A percentile compares a stretch with the other conserved stretches of the same genome.
phyloP scores from a whole-genome alignment of 2,888 invertebrate genomes.

The Tridacna crocea region DNA sequence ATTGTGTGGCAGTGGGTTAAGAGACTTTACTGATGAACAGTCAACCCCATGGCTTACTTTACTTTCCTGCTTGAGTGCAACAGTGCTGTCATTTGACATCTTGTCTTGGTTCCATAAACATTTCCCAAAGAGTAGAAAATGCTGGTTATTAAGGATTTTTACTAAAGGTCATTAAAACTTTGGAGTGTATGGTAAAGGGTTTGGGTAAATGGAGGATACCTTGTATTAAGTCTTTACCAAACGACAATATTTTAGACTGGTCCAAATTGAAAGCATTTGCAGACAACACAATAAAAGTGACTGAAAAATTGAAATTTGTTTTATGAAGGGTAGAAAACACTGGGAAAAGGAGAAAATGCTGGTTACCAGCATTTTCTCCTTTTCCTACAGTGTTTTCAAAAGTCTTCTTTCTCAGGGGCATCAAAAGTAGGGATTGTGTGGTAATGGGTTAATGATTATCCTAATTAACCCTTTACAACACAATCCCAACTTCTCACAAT shows the following conservation, averaged over 20 bases:
- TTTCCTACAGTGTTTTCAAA: not conserved
- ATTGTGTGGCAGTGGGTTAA: too few relatives aligned
- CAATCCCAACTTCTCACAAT: too few relatives aligned
- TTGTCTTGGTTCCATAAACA: not conserved
- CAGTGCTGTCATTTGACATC: too few relatives aligned
- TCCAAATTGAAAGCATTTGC: not conserved
- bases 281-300: not conserved
- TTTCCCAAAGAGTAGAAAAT: not conserved
- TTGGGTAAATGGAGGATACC: too few relatives aligned
- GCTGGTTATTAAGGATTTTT: not conserved
- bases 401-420: too few relatives aligned
- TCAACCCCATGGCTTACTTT: too few relatives aligned
- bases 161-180: not conserved
- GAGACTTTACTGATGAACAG: too few relatives aligned
- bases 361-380: constrained; percentile 3
- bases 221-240: not conserved
- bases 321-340: not conserved
- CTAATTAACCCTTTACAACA: too few relatives aligned
- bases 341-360: constrained; percentile 1
- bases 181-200: too few relatives aligned
- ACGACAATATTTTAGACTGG: not conserved
- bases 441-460: too few relatives aligned
- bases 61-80: too few relatives aligned
- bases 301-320: not conserved
- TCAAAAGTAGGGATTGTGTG: too few relatives aligned